A percentile compares a stretch with the other conserved stretches of the same genome.
phyloP scores from a whole-genome alignment of 2,888 invertebrate genomes.

The Melikaiella ostensackeni region DNA sequence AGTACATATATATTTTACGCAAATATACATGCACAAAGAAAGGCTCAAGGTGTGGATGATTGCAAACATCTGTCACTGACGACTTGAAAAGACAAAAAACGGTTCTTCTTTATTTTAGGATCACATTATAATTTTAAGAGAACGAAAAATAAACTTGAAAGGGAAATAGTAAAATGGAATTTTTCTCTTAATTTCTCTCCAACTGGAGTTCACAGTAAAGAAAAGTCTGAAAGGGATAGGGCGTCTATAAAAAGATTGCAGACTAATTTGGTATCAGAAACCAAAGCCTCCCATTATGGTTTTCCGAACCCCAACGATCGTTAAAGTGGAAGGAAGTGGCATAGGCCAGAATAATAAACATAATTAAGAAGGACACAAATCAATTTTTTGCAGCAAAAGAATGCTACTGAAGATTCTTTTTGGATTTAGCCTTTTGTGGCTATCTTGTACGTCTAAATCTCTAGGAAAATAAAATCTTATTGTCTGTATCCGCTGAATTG shows the following conservation, averaged over 20 bases:
- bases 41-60: slow-evolving; percentile 1
- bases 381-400: not conserved
- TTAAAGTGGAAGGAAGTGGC: not conserved
- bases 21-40: not conserved
- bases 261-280: not conserved
- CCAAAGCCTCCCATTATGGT: not conserved
- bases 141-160: not conserved
- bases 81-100: not conserved
- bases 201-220: not conserved
- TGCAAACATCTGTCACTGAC: not conserved
- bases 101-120: not conserved
- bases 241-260: not conserved
- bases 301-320: not conserved
- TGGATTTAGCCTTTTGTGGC: not conserved
- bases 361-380: not conserved
- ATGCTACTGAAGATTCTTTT: not conserved
- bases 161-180: no score
- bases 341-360: not conserved
- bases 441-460: not conserved
- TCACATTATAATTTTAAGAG: not conserved
- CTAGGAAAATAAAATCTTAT: not conserved
- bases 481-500: not conserved
- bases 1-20: not conserved
- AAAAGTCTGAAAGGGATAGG: not conserved
- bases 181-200: not conserved